phyloP scores from a whole-genome alignment of 2,797 vertebrate species.

The Silurus aristotelis region DNA sequence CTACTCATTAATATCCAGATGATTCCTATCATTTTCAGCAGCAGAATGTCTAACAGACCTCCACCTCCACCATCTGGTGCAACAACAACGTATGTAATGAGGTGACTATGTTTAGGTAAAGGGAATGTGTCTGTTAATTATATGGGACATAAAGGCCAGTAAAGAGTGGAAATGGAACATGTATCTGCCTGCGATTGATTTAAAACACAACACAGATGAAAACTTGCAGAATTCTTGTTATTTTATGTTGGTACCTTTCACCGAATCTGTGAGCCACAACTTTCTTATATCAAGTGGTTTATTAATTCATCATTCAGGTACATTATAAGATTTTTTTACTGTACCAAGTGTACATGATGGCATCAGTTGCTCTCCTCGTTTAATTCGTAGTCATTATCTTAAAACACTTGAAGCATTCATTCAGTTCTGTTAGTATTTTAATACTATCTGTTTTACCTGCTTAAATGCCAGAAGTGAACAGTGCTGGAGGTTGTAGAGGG shows the following conservation, averaged over 20 bases:
- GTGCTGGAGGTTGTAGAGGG: neutral
- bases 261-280: neutral
- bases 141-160: neutral
- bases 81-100: neutral
- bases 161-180: too few relatives aligned
- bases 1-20: constrained; percentile 19
- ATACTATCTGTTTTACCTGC: neutral
- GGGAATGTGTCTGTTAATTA: constrained; percentile 5
- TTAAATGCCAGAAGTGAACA: neutral
- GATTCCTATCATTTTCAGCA: constrained; percentile 23
- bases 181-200: too few relatives aligned
- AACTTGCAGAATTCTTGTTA: too few relatives aligned
- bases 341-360: neutral
- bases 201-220: neutral
- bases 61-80: constrained; percentile 6
- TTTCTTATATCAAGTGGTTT: neutral
- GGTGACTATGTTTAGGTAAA: neutral
- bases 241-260: neutral
- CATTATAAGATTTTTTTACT: neutral
- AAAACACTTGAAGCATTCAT: neutral
- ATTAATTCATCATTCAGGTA: neutral
- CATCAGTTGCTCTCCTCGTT: neutral
- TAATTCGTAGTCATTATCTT: neutral
- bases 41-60: constrained; percentile 3
- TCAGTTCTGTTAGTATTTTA: neutral